Evolutionary conservation across 2,888 invertebrate genomes (phyloP), one percentile per base, ranked within the genome.

Genomic region (Epirrhoe alternata): DNA sequence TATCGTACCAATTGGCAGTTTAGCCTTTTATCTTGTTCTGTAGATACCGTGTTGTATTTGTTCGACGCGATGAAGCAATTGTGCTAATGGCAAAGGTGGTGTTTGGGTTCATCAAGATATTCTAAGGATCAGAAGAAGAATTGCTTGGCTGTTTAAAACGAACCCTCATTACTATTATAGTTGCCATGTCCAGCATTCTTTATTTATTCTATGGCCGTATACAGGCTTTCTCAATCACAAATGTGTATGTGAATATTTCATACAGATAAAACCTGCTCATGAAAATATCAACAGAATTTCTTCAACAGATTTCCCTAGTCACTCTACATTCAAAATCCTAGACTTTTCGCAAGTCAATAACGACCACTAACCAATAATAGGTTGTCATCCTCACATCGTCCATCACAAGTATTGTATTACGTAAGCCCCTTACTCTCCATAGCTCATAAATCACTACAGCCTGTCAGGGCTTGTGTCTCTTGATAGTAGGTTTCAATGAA

Each of bases 401-500:
- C 78, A 83, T 87, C 86, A 84, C 84, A 77, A 82, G 84, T 85
- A 88, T 86, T 83, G 83, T 83, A 77, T 77, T 77, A 77, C 67
- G 73, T 73, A 72, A 77, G 73, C 77, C 78, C 78, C 53, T 42
- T 58, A 57, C 53, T 50, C 50, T 38, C 50, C 51, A n/a, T 45
- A 53, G 49, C 75, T 75, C 82, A 86, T 90, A 89, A 88, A 90
- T 90, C 90, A 89, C 83, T 68, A 72, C 74, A 69, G 77, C 77
- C 80, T 24, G 50, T 86, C 84, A 85, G 45, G 33, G 57, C 50
- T 45, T 59, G 51, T 42, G 45, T 45, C 59, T 58, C 53, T 66
- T 45, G 12, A 16, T 50, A 33, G 53, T 12, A n/a, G 16, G 6
- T 31, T 31, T 57, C 14, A 17, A 54, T 50, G 49, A 8, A 66